phyloP scores from a whole-genome alignment of 2,113 vertebrate genomes.

The Phylloscopus whistleri region DNA sequence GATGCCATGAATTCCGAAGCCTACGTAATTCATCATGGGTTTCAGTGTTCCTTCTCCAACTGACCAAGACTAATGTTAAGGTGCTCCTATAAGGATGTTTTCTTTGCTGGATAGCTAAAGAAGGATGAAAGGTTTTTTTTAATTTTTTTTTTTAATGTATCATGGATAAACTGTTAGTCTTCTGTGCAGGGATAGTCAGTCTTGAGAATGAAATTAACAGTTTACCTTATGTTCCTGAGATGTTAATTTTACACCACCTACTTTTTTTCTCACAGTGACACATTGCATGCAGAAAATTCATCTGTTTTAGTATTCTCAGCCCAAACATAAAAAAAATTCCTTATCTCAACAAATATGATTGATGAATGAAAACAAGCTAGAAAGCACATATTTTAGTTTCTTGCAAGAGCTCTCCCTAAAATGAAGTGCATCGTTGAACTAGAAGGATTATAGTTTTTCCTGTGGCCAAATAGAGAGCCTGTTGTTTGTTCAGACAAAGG shows the following conservation, averaged over 20 bases:
- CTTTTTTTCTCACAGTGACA: conserved; percentile 15
- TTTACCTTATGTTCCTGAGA: conserved; percentile 33
- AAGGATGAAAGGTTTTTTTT: neutral
- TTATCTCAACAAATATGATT: neutral
- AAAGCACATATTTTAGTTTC: neutral
- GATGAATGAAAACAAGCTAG: neutral
- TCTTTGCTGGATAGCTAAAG: neutral
- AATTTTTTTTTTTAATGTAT: neutral
- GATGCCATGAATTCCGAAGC: neutral
- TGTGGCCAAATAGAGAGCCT: neutral
- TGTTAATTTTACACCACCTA: conserved; percentile 47
- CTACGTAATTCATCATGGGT: neutral
- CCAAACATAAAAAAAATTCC: neutral
- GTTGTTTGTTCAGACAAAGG: conserved; percentile 45
- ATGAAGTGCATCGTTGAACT: neutral
- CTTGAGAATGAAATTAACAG: conserved; percentile 5
- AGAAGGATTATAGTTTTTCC: neutral
- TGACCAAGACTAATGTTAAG: neutral
- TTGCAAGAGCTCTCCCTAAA: neutral
- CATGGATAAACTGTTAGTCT: neutral
- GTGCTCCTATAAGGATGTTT: neutral
- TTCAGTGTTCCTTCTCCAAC: neutral
- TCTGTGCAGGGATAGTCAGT: neutral
- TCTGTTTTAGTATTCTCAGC: conserved; percentile 11
- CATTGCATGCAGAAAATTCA: neutral